Conservation (phyloP, 1,140 invertebrate genomes). For the Streblospio benedicti region DNA sequence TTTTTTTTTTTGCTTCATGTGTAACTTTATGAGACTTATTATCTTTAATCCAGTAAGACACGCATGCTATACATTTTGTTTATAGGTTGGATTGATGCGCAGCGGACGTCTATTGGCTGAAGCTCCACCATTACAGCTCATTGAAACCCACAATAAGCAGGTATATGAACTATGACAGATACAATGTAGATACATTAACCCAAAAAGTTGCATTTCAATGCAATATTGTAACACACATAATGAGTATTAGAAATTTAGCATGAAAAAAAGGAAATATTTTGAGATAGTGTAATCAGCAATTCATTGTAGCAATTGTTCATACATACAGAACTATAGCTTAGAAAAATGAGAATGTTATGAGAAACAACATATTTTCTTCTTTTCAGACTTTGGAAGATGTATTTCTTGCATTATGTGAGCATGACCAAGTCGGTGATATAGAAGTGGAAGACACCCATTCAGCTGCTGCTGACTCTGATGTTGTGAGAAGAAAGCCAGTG, state of each 20-base stretch:
- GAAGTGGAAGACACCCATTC: too few relatives aligned
- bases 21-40: neutral
- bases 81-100: conserved; percentile 86
- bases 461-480: too few relatives aligned
- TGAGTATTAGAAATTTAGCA: too few relatives aligned
- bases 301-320: neutral
- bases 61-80: conserved; percentile 5
- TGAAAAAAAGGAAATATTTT: too few relatives aligned
- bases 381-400: conserved; percentile 83
- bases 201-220: neutral
- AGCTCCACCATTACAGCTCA: conserved; percentile 74
- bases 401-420: conserved; percentile 76
- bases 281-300: too few relatives aligned
- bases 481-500: too few relatives aligned
- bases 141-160: conserved; percentile 62
- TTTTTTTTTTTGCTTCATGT: neutral
- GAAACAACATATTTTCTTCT: too few relatives aligned
- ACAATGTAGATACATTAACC: neutral
- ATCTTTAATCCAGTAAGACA: neutral
- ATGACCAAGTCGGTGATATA: conserved; percentile 24
- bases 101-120: conserved; percentile 82
- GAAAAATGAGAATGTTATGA: too few relatives aligned
- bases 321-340: too few relatives aligned
- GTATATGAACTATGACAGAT: conserved; percentile 21
- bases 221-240: too few relatives aligned